Evolutionary conservation across 2,888 invertebrate genomes (phyloP), one percentile per base, ranked within the genome.

Genomic region (Masnerella sp.): DNA sequence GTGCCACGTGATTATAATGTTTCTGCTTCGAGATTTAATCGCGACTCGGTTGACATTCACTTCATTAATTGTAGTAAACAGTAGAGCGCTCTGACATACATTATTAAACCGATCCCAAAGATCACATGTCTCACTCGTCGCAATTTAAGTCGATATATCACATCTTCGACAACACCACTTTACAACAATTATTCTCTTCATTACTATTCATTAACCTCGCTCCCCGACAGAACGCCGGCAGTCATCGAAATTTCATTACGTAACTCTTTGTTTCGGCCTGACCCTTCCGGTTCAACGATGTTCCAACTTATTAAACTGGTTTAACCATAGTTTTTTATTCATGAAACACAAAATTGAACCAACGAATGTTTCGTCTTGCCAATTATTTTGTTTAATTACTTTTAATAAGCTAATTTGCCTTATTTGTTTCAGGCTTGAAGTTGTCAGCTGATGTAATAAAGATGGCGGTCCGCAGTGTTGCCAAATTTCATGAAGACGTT

Each of bases 21-120:
- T 72, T 59, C 59, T 45, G 34, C 65, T 52, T 52, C 45, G 64
- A 58, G 59, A 72, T 72, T 59, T 58, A 65, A 65, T 65, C 71
- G 64, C 49, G 15, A 11, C 36, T 43, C 59, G 12, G 43, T 49
- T 59, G 40, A 59, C 59, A 30, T 49, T 62, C 54, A 32, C 56
- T 62, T 59, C 64, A 51, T 64, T 58, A 62, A 47, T 56, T 40
- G 43, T 64, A 30, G 51, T 70, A 64, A 70, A 70, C 70, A 58
- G 64, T 65, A 58, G 47, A 65, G 43, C 32, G 52, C 65, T 52
- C 28, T 47, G 59, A 65, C 71, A 51, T 36, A 51, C 58, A 42
- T 64, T 62, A 58, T 43, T 71, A 64, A 64, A 30, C 22, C 64
- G 58, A 58, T 36, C 25, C 51, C 56, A 56, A 15, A 17, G 51